Percentiles rank a stretch among this genome's conserved stretches.
These are phyloP conservation scores for Sternarchorhynchus goeldii DNA, from an alignment of 2,797 vertebrate genomes.

Conservation along the genomic window DNA sequence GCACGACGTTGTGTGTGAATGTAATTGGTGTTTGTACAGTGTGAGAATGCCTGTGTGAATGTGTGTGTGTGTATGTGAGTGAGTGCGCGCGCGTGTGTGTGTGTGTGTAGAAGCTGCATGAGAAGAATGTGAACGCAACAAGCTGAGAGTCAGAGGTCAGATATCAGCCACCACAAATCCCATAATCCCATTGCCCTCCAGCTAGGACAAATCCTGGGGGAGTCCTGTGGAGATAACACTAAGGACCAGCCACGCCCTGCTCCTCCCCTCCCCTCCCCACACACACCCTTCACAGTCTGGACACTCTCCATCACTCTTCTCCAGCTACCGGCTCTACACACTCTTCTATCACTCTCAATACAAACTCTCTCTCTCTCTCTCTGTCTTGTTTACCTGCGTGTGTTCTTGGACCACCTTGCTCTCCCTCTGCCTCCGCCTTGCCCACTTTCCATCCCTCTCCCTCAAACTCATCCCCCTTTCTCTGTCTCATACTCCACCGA, in stretches of 20 bases:
- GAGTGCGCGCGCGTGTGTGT: constrained; percentile 6
- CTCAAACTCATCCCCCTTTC: no score
- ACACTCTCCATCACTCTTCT: constrained; percentile 11
- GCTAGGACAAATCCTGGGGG: constrained; percentile 58
- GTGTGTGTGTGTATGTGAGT: neutral
- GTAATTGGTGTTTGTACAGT: neutral
- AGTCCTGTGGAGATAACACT: constrained; percentile 47
- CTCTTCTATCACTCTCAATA: neutral
- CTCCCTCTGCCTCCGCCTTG: no score
- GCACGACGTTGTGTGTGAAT: no score
- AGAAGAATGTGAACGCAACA: constrained; percentile 15
- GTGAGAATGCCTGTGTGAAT: no score
- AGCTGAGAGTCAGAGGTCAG: constrained; percentile 44
- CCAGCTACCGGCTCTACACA: constrained; percentile 1
- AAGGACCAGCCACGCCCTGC: constrained; percentile 8
- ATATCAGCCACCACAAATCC: constrained; percentile 49
- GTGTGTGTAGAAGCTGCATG: constrained; percentile 1
- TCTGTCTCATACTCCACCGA: no score
- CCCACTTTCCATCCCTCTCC: no score
- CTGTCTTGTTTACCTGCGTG: no score
- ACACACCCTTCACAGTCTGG: neutral
- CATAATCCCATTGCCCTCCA: constrained; percentile 61
- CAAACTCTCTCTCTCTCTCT: no score
- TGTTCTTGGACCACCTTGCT: no score
- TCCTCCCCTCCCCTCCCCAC: constrained; percentile 24